These are phyloP conservation scores for Paedocypris sp. DNA, from an alignment of 2,113 vertebrate species.

Conservation along the genomic window DNA sequence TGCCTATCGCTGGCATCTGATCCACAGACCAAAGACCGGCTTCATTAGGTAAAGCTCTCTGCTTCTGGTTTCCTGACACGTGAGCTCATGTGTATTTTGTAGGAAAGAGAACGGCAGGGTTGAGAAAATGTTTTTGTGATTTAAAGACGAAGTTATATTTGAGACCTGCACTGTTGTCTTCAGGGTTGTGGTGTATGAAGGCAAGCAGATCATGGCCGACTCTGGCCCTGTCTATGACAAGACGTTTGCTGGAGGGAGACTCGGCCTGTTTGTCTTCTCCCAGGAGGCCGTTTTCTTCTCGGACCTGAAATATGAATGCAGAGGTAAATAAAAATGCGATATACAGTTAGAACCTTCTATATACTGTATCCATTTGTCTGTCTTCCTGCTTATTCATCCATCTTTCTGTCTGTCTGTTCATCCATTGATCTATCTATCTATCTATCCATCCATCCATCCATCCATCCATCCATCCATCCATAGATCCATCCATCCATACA, in stretches of 20 bases:
- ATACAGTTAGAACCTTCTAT: neutral
- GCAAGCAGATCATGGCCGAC: slow-evolving; percentile 83
- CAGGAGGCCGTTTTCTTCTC: slow-evolving; percentile 95
- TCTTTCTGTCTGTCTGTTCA: neutral
- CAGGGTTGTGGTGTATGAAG: slow-evolving; percentile 89
- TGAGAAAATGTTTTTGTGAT: too few species aligned
- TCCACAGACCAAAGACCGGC: slow-evolving; percentile 87
- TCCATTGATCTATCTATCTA: too few species aligned
- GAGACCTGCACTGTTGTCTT: neutral
- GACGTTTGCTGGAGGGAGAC: slow-evolving; percentile 80
- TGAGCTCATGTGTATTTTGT: too few species aligned
- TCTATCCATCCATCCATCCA: too few species aligned
- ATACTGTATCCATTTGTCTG: neutral
- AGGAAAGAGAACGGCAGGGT: too few species aligned
- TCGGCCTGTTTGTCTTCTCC: slow-evolving; percentile 95
- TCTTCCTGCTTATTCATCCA: neutral
- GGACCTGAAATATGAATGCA: slow-evolving; percentile 92
- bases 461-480: too few species aligned
- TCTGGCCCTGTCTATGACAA: slow-evolving; percentile 88
- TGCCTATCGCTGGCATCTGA: slow-evolving; percentile 90
- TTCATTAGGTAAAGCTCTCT: slow-evolving; percentile 72
- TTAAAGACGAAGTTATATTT: neutral
- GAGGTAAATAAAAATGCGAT: slow-evolving; percentile 64
- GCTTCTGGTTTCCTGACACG: neutral
- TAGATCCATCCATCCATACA: too few species aligned